Percentiles rank a stretch among this genome's conserved stretches.
Evolutionary conservation across 2,888 invertebrate genomes (phyloP).

Genomic region (Drosophila antonietae): DNA sequence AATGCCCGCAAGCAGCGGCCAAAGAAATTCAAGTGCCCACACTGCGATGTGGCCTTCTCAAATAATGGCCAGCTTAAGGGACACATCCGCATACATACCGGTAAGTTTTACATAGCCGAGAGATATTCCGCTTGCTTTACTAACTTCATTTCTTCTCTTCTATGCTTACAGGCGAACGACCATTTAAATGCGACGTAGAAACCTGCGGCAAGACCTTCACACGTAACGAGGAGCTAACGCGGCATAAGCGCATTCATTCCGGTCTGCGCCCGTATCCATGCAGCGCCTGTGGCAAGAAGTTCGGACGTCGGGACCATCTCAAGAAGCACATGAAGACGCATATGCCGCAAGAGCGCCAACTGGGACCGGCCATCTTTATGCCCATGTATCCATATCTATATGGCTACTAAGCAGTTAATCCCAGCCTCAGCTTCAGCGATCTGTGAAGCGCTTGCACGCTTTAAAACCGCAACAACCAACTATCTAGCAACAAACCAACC

Average conservation of each 20-base stretch:
- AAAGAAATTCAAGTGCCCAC: conserved; percentile 95
- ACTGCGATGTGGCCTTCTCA: conserved; percentile 96
- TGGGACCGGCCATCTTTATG: conserved; percentile 88
- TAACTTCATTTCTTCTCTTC: conserved; percentile 22
- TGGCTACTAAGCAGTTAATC: conserved; percentile 85
- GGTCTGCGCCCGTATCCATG: conserved; percentile 95
- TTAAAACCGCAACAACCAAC: conserved; percentile 59
- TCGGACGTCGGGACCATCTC: conserved; percentile 96
- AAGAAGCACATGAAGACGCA: conserved; percentile 97
- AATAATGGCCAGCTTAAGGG: conserved; percentile 97
- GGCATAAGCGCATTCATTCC: conserved; percentile 96
- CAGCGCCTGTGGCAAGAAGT: conserved; percentile 94
- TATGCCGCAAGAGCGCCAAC: conserved; percentile 87
- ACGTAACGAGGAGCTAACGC: conserved; percentile 94
- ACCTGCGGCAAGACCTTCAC: conserved; percentile 96
- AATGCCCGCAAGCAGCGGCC: conserved; percentile 92
- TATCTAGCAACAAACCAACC: not conserved
- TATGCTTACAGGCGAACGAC: conserved; percentile 89
- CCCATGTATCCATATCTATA: conserved; percentile 87
- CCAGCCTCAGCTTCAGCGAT: conserved; percentile 41
- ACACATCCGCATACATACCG: conserved; percentile 95
- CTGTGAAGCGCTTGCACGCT: conserved; percentile 76
- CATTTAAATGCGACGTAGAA: conserved; percentile 93
- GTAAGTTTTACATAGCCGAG: conserved; percentile 83
- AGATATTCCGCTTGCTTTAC: conserved; percentile 9